Evolutionary conservation across 2,797 vertebrate species (phyloP), one percentile per base, ranked within the genome.

Genomic region (Siniperca undulata): DNA sequence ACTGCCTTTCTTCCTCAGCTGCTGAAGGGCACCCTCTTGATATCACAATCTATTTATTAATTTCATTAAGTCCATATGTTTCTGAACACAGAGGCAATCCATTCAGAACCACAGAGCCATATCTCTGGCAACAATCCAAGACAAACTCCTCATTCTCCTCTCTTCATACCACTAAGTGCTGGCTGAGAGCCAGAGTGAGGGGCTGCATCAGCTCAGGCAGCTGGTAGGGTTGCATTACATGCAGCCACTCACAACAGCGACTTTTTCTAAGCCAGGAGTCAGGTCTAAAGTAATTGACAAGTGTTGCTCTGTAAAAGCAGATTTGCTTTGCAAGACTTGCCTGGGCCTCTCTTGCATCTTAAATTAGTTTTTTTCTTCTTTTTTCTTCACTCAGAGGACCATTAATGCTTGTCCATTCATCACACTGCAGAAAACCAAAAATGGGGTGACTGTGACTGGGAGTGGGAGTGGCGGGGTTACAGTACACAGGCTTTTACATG

Each of bases 21-120:
- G 81, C 80, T 90, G 88, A 93, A 91, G 91, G 92, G 87, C 91
- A 81, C 60, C 83, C 73, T 89, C 88, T 87, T 92, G 88, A 91
- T 89, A 88, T 78, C 81, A 42, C 85, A 79, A 86, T 89, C 77
- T 86, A 91, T 92, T 93, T 91, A 94, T 95, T 93, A 89, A 92
- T 93, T 93, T 92, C 92, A 94, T 91, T 84, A 93, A 87, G 83
- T 91, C 90, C 85, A 94, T 93, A 90, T 93, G 93, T 92, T 94
- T 87, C 82, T 53, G 74, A 82, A 90, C 89, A 88, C 77, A 72
- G 73, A 83, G 74, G 89, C 87, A 80, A 91, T 95, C 83, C 82
- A 90, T 94, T 93, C 85, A 78, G 83, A 91, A 80, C 73, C 83
- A 78, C 85, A 58, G 72, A 86, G 91, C 83, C 93, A 89, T 79